A percentile compares a stretch with the other conserved stretches of the same genome.
Evolutionary conservation across 2,888 invertebrate genomes (phyloP).

Genomic region (Eristalis arbustorum): DNA sequence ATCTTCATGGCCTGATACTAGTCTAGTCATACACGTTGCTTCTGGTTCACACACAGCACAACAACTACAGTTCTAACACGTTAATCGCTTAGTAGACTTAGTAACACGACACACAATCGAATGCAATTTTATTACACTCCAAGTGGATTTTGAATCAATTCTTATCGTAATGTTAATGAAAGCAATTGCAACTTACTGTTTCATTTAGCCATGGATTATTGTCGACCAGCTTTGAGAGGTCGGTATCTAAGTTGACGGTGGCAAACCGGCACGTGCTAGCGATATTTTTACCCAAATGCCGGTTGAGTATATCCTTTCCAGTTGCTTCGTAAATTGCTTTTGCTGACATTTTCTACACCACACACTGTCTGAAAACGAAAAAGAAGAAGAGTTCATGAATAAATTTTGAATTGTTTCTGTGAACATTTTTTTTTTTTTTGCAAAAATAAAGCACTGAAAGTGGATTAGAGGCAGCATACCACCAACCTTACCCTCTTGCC

Average conservation of each 20-base stretch:
- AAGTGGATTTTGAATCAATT: slow-evolving; percentile 14
- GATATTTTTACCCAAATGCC: slow-evolving; percentile 85
- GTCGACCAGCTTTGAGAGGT: slow-evolving; percentile 87
- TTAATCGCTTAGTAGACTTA: neutral
- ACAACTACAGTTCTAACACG: neutral
- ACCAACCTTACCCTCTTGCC: slow-evolving; percentile 65
- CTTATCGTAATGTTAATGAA: slow-evolving; percentile 6
- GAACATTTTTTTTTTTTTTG: too few species aligned
- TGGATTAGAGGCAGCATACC: slow-evolving; percentile 15
- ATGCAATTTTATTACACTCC: slow-evolving; percentile 12
- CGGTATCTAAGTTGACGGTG: slow-evolving; percentile 87
- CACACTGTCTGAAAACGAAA: slow-evolving; percentile 49
- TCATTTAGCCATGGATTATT: slow-evolving; percentile 93
- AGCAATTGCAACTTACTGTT: slow-evolving; percentile 82
- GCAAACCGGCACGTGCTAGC: slow-evolving; percentile 91
- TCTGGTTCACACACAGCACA: neutral
- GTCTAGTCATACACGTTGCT: slow-evolving; percentile 15
- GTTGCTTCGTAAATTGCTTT: slow-evolving; percentile 97
- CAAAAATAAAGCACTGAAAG: neutral
- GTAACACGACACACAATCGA: neutral
- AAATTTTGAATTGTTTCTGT: neutral
- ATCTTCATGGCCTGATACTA: slow-evolving; percentile 41
- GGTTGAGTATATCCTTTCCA: slow-evolving; percentile 95
- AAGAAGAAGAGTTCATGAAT: slow-evolving; percentile 7
- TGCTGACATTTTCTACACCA: slow-evolving; percentile 88